Conservation (phyloP, 2,888 invertebrate species). For the Schizotus pectinicornis region DNA sequence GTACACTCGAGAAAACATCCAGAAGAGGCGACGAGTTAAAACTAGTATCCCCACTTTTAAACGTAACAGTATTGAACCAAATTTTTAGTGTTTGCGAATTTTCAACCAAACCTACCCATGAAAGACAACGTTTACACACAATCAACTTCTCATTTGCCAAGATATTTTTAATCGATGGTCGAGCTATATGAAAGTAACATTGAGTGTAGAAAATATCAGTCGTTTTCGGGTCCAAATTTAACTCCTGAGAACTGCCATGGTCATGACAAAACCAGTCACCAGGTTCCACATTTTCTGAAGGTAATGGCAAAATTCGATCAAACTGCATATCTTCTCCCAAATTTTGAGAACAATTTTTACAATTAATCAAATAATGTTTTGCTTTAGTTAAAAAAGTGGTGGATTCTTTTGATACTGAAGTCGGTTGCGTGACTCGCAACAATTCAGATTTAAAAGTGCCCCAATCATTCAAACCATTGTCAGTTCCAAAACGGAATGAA, state of each 20-base stretch:
- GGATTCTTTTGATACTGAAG: not conserved
- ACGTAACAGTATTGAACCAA: constrained; percentile 65
- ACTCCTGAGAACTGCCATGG: constrained; percentile 41
- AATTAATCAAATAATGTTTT: constrained; percentile 60
- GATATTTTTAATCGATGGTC: constrained; percentile 55
- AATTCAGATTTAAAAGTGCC: constrained; percentile 52
- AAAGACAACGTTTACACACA: constrained; percentile 65
- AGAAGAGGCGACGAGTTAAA: constrained; percentile 48
- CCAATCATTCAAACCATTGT: constrained; percentile 35
- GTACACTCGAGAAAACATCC: constrained; percentile 64
- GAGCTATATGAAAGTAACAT: constrained; percentile 61
- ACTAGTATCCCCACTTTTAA: constrained; percentile 47
- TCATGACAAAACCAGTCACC: constrained; percentile 73
- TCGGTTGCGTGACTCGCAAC: constrained; percentile 29
- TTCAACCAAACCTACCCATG: constrained; percentile 64
- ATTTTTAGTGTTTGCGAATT: constrained; percentile 60
- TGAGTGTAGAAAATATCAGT: constrained; percentile 66
- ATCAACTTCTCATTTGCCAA: constrained; percentile 61
- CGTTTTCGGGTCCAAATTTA: constrained; percentile 59
- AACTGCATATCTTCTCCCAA: constrained; percentile 57
- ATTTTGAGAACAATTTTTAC: constrained; percentile 51
- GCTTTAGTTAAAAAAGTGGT: constrained; percentile 44
- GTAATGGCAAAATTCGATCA: constrained; percentile 67
- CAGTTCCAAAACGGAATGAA: constrained; percentile 52
- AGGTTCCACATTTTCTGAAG: constrained; percentile 65